Evolutionary conservation across 2,113 vertebrate species (phyloP).

Genomic region (Gobius niger): DNA sequence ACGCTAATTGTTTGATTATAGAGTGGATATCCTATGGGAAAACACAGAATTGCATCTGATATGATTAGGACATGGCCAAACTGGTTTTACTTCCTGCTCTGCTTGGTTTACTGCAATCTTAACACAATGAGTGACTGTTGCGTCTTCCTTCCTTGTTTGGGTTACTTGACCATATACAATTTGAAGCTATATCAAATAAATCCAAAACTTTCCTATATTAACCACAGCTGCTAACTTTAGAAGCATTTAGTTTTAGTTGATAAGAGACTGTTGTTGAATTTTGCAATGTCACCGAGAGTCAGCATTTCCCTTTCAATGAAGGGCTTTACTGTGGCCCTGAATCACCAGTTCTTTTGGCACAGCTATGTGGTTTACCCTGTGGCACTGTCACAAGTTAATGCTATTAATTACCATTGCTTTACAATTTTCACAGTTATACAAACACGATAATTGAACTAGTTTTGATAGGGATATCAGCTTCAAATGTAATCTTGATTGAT

Average conservation of each 20-base stretch:
- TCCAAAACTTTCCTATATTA: background rate
- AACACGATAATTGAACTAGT: background rate
- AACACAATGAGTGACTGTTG: too few relatives aligned
- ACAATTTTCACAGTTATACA: background rate
- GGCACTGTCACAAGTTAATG: background rate
- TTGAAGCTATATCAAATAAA: background rate
- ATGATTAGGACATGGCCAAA: slow-evolving; percentile 55
- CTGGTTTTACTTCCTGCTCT: slow-evolving; percentile 52
- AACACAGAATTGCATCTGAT: slow-evolving; percentile 20
- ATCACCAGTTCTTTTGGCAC: slow-evolving; percentile 10
- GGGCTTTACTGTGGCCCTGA: slow-evolving; percentile 12
- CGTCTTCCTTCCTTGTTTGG: background rate
- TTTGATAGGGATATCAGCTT: background rate
- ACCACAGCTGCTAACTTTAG: background rate
- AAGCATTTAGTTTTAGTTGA: slow-evolving; percentile 14
- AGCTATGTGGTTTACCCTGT: slow-evolving; percentile 2
- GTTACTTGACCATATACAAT: background rate
- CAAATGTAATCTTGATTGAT: background rate
- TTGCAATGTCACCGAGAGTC: slow-evolving; percentile 68
- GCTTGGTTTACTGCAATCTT: slow-evolving; percentile 37
- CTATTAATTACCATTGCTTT: background rate
- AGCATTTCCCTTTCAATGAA: slow-evolving; percentile 65
- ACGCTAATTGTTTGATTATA: background rate
- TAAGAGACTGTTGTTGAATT: slow-evolving; percentile 30
- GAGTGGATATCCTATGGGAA: slow-evolving; percentile 28